Percentiles rank a stretch among this genome's conserved stretches.
These are phyloP conservation scores for Cenopis cana DNA, from an alignment of 2,888 invertebrate species.

Conservation along the genomic window DNA sequence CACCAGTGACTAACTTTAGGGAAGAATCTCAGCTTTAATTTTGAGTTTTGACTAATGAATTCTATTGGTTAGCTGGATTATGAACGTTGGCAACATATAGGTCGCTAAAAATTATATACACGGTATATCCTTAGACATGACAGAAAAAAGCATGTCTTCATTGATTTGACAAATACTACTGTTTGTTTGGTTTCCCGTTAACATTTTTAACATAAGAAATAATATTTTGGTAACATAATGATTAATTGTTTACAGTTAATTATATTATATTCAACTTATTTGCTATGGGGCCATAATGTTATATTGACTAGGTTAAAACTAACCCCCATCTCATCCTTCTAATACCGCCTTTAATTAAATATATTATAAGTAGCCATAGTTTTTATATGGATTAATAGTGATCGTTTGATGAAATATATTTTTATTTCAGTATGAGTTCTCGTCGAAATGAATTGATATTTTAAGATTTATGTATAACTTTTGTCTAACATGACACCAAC, in stretches of 20 bases:
- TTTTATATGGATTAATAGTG: background rate
- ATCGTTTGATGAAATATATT: background rate
- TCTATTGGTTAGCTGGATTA: no score
- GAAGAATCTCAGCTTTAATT: no score
- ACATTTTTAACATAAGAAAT: background rate
- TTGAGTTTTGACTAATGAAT: no score
- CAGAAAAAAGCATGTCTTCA: background rate
- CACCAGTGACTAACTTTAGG: no score
- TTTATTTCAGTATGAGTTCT: background rate
- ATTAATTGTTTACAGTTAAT: constrained; percentile 1
- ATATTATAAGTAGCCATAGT: constrained; percentile 6
- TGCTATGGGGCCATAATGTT: constrained; percentile 24
- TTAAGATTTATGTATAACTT: background rate
- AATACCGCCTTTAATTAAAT: constrained; percentile 23
- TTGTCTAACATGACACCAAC: background rate
- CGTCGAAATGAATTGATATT: background rate
- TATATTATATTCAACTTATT: constrained; percentile 3
- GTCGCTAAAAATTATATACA: no score
- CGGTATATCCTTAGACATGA: background rate
- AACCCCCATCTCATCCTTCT: constrained; percentile 23
- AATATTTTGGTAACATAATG: background rate
- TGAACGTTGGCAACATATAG: no score
- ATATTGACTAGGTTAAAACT: background rate
- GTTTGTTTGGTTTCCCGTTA: background rate
- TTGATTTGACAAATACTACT: background rate